Evolutionary conservation across 2,797 vertebrate genomes (phyloP).

Genomic region (Micromesistius poutassou): DNA sequence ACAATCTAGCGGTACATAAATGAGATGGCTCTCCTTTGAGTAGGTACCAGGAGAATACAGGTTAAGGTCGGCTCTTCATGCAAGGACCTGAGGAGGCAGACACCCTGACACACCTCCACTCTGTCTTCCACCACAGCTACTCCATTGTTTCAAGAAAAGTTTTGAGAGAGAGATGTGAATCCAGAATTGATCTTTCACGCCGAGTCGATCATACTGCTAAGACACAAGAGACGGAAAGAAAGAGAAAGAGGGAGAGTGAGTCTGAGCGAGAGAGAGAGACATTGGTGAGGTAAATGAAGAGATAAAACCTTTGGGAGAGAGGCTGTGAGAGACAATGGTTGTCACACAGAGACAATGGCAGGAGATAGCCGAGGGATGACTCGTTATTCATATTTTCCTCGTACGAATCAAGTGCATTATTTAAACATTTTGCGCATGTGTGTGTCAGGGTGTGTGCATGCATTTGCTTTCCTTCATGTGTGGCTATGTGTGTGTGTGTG

Average conservation of each 20-base stretch:
- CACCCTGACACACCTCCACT: not conserved
- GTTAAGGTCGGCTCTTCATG: not conserved
- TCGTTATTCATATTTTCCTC: conserved; percentile 17
- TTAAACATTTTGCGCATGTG: conserved; percentile 18
- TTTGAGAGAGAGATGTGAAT: not conserved
- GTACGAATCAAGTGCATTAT: conserved; percentile 12
- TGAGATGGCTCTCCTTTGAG: not conserved
- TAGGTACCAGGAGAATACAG: not conserved
- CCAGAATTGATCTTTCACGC: not conserved
- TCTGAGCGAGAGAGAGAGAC: not conserved
- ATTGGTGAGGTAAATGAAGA: conserved; percentile 11
- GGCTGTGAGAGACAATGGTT: conserved; percentile 12
- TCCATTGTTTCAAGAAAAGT: not conserved
- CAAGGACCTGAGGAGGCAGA: not conserved
- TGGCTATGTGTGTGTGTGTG: not conserved
- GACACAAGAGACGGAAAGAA: not conserved
- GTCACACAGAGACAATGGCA: conserved; percentile 18
- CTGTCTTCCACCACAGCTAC: not conserved
- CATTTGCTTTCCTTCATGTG: not conserved
- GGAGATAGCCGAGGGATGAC: conserved; percentile 18
- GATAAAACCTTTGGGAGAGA: not conserved
- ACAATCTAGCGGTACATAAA: not conserved
- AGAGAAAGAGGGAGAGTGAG: not conserved
- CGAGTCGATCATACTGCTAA: not conserved
- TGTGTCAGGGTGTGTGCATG: not conserved